Base-by-base conservation (phyloP, 2,113 vertebrate species). In the Kobus ellipsiprymnus region DNA sequence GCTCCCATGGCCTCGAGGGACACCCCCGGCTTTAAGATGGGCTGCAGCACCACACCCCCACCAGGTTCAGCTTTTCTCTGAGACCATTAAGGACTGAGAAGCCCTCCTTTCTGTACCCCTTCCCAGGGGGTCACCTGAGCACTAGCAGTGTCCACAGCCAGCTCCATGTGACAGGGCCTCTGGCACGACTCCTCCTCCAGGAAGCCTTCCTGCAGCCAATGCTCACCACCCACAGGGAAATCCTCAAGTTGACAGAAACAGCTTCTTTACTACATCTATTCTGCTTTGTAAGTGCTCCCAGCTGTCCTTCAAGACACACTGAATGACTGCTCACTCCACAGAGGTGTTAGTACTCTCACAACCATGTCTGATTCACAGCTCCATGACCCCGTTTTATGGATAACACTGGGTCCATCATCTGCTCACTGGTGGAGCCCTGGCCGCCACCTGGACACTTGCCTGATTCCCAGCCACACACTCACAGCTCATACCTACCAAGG, bases 41-140 rank as follows among this genome's bases (percentile, higher is more conserved):
- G 52, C 7, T 48, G 40, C 25, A 25, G 77, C 4, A 0, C 25
- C 23, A 21, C 23, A 36, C 0, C 0, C 36, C 6, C n/a, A 12
- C 21, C 7, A 12, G 29, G 12, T 27, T 33, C 48, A 11, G 6
- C n/a, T 64, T 16, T 92, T 54, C 59, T 54, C 71, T 21, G 2
- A 3, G 5, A 40, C 82, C 36, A 29, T 14, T 64, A 7, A 85
- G 83, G n/a, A 52, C 46, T 13, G 29, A 17, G 10, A 29, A n/a
- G 78, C 64, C 17, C 46, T 40, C 46, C 46, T 6, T 27, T 21
- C 3, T 15, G 30, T 36, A 23, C 50, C 25, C n/a, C 92, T 21
- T 48, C 71, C 57, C 10, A 2, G 57, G 57, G 5, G 3, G 71
- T 3, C 16, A 50, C 27, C 17, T n/a, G 19, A 54, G 50, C 1